Percentiles rank a stretch among this genome's conserved stretches.
Evolutionary conservation across 1,140 invertebrate genomes (phyloP).

Genomic region (Zaprionus lachaisei): DNA sequence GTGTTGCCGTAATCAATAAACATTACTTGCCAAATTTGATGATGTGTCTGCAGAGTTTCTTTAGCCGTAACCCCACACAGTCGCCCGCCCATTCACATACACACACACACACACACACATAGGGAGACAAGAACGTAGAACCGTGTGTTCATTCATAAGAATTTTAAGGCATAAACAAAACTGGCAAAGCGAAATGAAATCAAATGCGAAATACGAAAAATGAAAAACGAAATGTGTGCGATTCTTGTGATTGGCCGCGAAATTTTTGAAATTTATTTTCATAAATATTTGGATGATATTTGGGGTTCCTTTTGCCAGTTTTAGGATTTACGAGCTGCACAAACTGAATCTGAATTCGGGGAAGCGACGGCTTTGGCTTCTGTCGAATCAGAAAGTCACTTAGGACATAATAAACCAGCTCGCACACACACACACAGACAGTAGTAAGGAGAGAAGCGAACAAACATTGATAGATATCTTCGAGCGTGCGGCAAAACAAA

Average conservation of each 20-base stretch:
- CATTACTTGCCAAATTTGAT: constrained; percentile 56
- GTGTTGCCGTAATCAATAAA: constrained; percentile 54
- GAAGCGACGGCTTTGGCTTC: neutral
- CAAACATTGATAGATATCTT: constrained; percentile 27
- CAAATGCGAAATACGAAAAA: constrained; percentile 18
- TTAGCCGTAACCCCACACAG: constrained; percentile 18
- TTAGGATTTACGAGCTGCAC: constrained; percentile 7
- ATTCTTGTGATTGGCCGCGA: constrained; percentile 16
- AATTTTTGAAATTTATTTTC: constrained; percentile 52
- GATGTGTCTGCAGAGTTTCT: constrained; percentile 39
- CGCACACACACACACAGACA: neutral
- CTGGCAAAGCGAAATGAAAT: constrained; percentile 26
- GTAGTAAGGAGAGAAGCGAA: constrained; percentile 15
- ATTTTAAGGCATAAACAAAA: constrained; percentile 41
- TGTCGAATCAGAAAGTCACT: neutral
- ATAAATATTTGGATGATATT: constrained; percentile 58
- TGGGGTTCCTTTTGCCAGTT: constrained; percentile 23
- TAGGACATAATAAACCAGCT: neutral
- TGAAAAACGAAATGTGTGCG: constrained; percentile 3
- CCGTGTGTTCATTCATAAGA: constrained; percentile 31
- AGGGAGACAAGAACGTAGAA: no score
- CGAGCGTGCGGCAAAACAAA: constrained; percentile 30
- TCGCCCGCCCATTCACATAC: neutral
- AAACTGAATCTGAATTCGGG: constrained; percentile 2
- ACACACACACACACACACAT: neutral